phyloP scores from a whole-genome alignment of 1,140 invertebrate species.

The Diplogasteroides magnus region DNA sequence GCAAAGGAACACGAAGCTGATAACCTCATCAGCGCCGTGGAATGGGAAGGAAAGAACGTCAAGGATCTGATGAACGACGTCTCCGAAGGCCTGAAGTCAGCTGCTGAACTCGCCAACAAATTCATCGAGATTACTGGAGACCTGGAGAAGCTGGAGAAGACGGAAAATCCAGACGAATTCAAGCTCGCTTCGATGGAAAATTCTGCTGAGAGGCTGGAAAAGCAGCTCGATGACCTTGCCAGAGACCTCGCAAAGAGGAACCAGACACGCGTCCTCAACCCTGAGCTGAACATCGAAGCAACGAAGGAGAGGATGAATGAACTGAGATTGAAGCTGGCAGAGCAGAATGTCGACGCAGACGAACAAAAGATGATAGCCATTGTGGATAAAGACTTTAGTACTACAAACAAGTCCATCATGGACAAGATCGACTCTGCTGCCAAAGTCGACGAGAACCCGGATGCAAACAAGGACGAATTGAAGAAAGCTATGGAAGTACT shows the following conservation, averaged over 20 bases:
- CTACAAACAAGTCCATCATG: constrained; percentile 4
- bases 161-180: too few species aligned
- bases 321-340: constrained; percentile 1
- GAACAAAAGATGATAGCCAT: constrained; percentile 18
- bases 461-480: background rate
- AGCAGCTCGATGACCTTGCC: background rate
- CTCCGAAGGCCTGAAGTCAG: background rate
- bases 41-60: background rate
- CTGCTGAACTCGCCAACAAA: background rate
- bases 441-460: background rate
- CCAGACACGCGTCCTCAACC: background rate
- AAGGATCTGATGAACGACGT: background rate
- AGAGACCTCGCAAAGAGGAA: background rate
- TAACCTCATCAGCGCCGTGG: background rate
- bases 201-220: background rate
- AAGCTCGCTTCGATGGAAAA: background rate
- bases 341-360: constrained; percentile 19
- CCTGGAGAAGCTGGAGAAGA: background rate
- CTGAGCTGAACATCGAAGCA: background rate
- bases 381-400: constrained; percentile 9
- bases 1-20: background rate
- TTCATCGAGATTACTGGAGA: background rate
- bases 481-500: background rate
- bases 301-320: background rate
- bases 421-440: background rate